Evolutionary conservation across 2,888 invertebrate genomes (phyloP), one percentile per base, ranked within the genome.

Genomic region (Schizaphis graminum): DNA sequence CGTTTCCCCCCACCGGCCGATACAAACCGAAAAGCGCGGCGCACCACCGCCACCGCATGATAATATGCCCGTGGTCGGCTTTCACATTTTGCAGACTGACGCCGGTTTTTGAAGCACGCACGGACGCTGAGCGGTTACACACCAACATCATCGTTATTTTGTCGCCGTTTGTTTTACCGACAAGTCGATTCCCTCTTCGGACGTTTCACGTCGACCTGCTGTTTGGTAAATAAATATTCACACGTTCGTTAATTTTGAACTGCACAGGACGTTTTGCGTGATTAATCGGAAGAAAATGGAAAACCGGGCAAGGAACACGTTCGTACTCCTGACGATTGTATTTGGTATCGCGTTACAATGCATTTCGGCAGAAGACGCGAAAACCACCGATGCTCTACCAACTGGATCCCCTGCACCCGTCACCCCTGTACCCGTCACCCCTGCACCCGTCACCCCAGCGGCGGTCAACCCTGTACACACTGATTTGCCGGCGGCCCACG

Each of bases 51-150:
- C 89, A 3, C 41, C 28, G 89, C n/a, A 16, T 13, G 57, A 41
- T 26, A 41, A 41, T 35, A 16, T 89, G 56, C 93, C 84, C 77
- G 93, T 84, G 35, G 35, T 21, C 35, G 77, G 77, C 77, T 77
- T 77, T 77, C 77, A 35, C 77, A 77, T 93, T 85, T 85, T 26
- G 85, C 93, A 85, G 87, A 67, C 61, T 49, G 93, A 90, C 93
- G 89, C 84, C 93, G 93, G 89, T 93, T 85, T 85, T 61, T 57
- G 44, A 90, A 49, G 93, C 49, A 89, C 89, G 77, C 84, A 57
- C 85, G 0, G 1, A 28, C 84, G 44, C 44, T 1, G 35, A 21
- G 49, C 26, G 28, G 56, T 47, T 47, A 47, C 47, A 56, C 21
- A 44, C 91, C 77, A 3, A 26, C 1, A 41, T 35, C 35, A 8